Evolutionary conservation across 2,113 vertebrate species (phyloP).

Genomic region (Formicarius rufipectus): DNA sequence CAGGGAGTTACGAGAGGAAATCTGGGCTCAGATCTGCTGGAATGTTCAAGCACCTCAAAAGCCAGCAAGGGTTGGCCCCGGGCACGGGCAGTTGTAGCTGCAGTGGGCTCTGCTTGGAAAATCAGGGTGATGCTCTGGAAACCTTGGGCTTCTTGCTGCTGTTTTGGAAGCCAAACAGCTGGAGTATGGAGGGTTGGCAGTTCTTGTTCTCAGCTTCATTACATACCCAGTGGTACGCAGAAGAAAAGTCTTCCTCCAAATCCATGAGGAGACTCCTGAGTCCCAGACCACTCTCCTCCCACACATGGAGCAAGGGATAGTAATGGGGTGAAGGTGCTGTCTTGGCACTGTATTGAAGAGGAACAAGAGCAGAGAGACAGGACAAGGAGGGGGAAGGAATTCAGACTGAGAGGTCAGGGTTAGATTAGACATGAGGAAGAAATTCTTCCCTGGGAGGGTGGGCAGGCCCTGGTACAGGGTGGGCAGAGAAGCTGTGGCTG

Average conservation of each 20-base stretch:
- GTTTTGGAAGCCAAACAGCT: neutral
- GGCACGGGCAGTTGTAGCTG: neutral
- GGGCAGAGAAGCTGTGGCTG: neutral
- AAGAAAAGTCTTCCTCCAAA: rapidly evolving
- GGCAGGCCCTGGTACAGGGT: rapidly evolving
- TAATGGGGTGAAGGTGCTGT: neutral
- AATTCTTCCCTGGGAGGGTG: neutral
- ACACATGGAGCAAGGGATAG: neutral
- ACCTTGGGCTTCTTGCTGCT: rapidly evolving
- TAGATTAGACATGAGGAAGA: neutral
- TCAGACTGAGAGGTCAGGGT: rapidly evolving
- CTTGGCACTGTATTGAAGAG: neutral
- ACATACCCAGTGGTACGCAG: rapidly evolving
- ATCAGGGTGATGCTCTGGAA: neutral
- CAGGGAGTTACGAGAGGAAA: neutral
- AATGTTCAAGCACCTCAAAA: neutral
- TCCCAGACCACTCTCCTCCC: neutral
- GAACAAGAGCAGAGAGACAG: neutral
- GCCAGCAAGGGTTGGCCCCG: neutral
- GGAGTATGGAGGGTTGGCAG: too few relatives aligned
- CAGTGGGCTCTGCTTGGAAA: neutral
- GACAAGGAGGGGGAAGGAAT: rapidly evolving
- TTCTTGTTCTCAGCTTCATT: neutral
- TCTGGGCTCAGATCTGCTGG: neutral
- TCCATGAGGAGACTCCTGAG: rapidly evolving